Conservation (phyloP, 2,797 vertebrate genomes). For the Calcarius lapponicus region DNA sequence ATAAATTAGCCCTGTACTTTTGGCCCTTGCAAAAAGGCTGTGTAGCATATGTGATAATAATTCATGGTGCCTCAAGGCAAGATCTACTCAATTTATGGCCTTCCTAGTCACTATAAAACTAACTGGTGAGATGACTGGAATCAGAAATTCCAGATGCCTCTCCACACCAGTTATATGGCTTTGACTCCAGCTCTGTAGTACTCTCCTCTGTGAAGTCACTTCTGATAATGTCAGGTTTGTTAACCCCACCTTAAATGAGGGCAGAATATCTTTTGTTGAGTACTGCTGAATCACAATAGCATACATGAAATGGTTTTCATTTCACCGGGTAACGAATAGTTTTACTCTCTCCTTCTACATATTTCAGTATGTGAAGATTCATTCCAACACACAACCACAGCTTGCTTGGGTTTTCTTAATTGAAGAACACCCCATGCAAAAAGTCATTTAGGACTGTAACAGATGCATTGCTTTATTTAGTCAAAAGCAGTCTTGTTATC, state of each 20-base stretch:
- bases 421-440: slow-evolving; percentile 13
- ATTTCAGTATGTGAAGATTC: not conserved
- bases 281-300: not conserved
- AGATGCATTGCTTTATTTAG: slow-evolving; percentile 63
- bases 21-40: not conserved
- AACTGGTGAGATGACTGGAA: not conserved
- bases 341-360: not conserved
- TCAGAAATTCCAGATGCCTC: not conserved
- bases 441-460: slow-evolving; percentile 10
- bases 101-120: not conserved
- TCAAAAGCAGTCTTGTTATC: slow-evolving; percentile 36
- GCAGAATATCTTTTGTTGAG: not conserved
- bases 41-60: not conserved
- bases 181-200: not conserved
- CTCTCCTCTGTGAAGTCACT: not conserved
- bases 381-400: not conserved
- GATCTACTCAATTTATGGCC: not conserved
- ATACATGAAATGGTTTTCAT: not conserved
- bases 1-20: not conserved
- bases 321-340: not conserved
- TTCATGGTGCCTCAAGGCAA: not conserved
- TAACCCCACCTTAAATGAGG: not conserved
- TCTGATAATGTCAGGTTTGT: not conserved
- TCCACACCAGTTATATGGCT: not conserved
- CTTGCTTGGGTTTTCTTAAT: not conserved